Evolutionary conservation across 1,140 invertebrate species (phyloP).

Genomic region (Euschistus heros): DNA sequence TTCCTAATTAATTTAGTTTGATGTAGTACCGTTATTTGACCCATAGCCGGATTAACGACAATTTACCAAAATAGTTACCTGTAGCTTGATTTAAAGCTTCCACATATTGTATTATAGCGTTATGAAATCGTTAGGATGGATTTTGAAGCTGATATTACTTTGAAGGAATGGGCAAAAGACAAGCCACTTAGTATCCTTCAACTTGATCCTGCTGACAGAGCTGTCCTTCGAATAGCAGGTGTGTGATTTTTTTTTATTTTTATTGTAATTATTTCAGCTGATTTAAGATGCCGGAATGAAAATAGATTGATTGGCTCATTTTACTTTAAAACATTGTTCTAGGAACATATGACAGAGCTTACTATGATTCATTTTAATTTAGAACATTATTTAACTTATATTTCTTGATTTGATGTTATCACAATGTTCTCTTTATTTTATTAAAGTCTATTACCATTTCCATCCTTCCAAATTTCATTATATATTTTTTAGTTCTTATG

Average conservation of each 20-base stretch:
- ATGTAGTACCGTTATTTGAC: background rate
- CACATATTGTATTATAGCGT: background rate
- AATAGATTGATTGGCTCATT: too few relatives aligned
- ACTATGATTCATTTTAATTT: too few relatives aligned
- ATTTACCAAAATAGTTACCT: background rate
- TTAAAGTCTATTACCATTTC: too few relatives aligned
- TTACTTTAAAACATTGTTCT: too few relatives aligned
- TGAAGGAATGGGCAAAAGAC: slow-evolving; percentile 92
- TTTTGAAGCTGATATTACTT: slow-evolving; percentile 68
- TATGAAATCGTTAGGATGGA: slow-evolving; percentile 44
- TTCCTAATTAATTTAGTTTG: background rate
- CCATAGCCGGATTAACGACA: background rate
- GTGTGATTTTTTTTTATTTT: slow-evolving; percentile 33
- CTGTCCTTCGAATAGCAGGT: slow-evolving; percentile 93
- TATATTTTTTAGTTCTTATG: too few relatives aligned
- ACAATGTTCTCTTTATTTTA: too few relatives aligned
- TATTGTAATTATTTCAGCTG: too few relatives aligned
- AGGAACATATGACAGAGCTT: too few relatives aligned
- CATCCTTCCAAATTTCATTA: too few relatives aligned
- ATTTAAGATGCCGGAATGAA: too few relatives aligned
- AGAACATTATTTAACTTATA: too few relatives aligned
- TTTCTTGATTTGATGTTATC: too few relatives aligned
- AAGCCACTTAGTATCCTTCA: slow-evolving; percentile 92
- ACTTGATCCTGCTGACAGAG: slow-evolving; percentile 85
- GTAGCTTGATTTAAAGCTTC: background rate